Evolutionary conservation across 2,888 invertebrate species (phyloP).

Genomic region (Catocala fraxini): DNA sequence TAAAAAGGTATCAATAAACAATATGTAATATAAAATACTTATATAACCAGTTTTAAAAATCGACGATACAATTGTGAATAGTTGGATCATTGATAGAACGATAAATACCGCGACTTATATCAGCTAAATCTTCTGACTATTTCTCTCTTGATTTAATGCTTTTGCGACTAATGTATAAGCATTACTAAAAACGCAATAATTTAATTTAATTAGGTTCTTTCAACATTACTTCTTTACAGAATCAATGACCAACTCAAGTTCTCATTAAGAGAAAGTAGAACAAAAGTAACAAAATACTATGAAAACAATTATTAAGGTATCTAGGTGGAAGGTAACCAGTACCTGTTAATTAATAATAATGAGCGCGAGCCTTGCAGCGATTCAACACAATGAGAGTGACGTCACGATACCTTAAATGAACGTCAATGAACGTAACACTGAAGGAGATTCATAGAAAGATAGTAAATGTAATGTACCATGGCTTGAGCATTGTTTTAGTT

Average conservation of each 20-base stretch:
- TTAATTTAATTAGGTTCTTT: too few relatives aligned
- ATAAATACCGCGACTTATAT: too few relatives aligned
- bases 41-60: slow-evolving; percentile 5
- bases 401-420: slow-evolving; percentile 49
- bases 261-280: too few relatives aligned
- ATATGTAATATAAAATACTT: not conserved
- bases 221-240: too few relatives aligned
- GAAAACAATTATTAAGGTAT: slow-evolving; percentile 43
- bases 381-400: slow-evolving; percentile 56
- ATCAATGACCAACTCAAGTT: too few relatives aligned
- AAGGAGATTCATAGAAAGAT: slow-evolving; percentile 34
- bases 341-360: slow-evolving; percentile 63
- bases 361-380: slow-evolving; percentile 54
- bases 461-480: slow-evolving; percentile 11
- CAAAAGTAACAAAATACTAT: slow-evolving; percentile 36
- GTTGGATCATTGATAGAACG: not conserved
- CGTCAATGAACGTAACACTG: slow-evolving; percentile 49
- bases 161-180: too few relatives aligned
- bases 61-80: not conserved
- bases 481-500: not conserved
- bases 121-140: too few relatives aligned
- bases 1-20: slow-evolving; percentile 12
- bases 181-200: too few relatives aligned
- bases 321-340: slow-evolving; percentile 53
- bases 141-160: too few relatives aligned